Conservation (phyloP, 2,888 invertebrate genomes). For the Trachelus tabidus region DNA sequence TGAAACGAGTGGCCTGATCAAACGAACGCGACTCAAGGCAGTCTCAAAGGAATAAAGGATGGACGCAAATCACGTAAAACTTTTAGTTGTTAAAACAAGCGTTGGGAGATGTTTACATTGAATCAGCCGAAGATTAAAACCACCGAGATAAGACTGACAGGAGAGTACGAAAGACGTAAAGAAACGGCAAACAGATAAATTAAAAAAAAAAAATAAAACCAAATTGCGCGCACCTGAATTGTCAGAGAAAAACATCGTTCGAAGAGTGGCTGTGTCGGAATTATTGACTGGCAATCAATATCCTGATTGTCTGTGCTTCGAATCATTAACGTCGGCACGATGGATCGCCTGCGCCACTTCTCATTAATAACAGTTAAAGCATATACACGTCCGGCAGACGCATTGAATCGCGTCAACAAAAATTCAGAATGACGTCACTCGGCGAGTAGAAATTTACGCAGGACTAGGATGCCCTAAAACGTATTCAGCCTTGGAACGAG, state of each 20-base stretch:
- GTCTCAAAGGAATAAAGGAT: neutral
- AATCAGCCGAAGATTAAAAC: neutral
- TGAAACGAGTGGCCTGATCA: neutral
- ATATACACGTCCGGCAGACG: neutral
- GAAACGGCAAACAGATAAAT: neutral
- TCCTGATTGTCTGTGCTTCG: too few relatives aligned
- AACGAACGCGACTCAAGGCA: neutral
- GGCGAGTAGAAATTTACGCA: neutral
- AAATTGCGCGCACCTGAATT: neutral
- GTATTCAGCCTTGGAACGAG: neutral
- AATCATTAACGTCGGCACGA: neutral
- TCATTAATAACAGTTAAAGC: neutral
- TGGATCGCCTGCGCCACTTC: neutral
- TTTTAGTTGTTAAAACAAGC: neutral
- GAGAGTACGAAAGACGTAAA: neutral
- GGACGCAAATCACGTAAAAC: neutral
- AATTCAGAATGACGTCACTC: neutral
- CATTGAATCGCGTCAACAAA: neutral
- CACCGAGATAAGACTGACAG: neutral
- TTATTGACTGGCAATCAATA: too few relatives aligned
- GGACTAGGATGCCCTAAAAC: neutral
- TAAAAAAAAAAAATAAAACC: neutral
- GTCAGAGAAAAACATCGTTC: neutral
- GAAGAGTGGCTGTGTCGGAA: neutral
- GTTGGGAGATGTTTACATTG: neutral